A percentile compares a stretch with the other conserved stretches of the same genome.
Conservation (phyloP, 2,113 vertebrate genomes). For the Cyanistes caeruleus region DNA sequence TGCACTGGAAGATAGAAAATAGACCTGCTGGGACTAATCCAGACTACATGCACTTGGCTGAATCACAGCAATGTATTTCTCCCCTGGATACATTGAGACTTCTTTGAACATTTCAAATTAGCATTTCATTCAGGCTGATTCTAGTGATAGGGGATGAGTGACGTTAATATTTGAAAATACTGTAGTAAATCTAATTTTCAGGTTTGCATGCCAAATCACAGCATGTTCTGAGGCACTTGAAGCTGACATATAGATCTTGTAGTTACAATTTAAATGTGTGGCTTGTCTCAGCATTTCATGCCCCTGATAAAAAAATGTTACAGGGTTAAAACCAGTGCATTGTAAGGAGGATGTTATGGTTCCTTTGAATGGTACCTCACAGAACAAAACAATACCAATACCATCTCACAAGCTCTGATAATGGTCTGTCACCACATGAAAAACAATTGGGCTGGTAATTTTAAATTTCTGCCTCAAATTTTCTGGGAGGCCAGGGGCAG, state of each 20-base stretch:
- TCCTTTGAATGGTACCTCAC: background rate
- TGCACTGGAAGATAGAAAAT: background rate
- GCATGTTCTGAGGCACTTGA: background rate
- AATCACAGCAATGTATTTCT: background rate
- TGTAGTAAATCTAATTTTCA: conserved; percentile 10
- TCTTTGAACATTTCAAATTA: background rate
- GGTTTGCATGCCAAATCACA: background rate
- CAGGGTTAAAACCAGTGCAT: background rate
- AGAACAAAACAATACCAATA: background rate
- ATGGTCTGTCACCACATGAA: background rate
- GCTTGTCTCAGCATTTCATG: background rate
- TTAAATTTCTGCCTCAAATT: background rate
- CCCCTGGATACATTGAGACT: background rate
- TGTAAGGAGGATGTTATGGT: background rate
- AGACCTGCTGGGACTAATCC: background rate
- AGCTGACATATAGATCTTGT: background rate
- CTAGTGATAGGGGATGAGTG: background rate
- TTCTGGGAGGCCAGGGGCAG: background rate
- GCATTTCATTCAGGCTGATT: background rate
- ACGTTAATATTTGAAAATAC: background rate
- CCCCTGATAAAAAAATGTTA: background rate
- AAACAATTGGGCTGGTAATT: background rate
- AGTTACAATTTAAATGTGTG: background rate
- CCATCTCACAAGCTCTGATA: background rate
- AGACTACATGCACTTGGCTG: background rate